phyloP scores from a whole-genome alignment of 2,888 invertebrate genomes.

The Sycophila texana region DNA sequence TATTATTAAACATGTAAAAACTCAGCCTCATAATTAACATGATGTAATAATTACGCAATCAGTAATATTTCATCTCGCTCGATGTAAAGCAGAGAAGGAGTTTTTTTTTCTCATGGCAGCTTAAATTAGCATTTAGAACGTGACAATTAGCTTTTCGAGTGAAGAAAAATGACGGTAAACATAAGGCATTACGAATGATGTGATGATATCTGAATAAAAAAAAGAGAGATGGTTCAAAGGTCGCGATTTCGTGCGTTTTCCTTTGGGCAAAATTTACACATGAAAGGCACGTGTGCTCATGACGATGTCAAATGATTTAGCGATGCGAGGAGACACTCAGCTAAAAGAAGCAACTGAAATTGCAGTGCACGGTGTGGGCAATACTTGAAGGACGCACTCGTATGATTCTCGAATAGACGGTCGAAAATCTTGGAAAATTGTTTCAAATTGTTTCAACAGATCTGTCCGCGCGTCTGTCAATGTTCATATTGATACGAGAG shows the following conservation, averaged over 20 bases:
- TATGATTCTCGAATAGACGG: constrained; percentile 17
- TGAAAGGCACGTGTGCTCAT: constrained; percentile 46
- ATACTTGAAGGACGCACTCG: no score
- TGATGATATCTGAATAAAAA: constrained; percentile 17
- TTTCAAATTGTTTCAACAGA: neutral
- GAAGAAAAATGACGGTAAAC: constrained; percentile 16
- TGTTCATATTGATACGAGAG: no score
- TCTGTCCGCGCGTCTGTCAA: no score
- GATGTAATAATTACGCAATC: constrained; percentile 10
- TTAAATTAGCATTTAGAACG: constrained; percentile 25
- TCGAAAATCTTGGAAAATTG: no score
- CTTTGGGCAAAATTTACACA: constrained; percentile 21
- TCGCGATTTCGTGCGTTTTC: constrained; percentile 23
- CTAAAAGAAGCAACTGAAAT: constrained; percentile 61
- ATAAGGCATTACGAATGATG: neutral
- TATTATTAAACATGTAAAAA: constrained; percentile 16
- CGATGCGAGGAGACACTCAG: constrained; percentile 61
- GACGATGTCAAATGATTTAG: constrained; percentile 60
- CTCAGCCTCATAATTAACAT: constrained; percentile 38
- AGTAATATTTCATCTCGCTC: constrained; percentile 45
- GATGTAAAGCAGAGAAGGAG: constrained; percentile 55
- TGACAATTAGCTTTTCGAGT: constrained; percentile 8
- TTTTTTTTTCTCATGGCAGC: constrained; percentile 25
- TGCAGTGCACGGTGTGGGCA: constrained; percentile 47
- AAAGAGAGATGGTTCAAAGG: constrained; percentile 1